Percentiles rank a stretch among this genome's conserved stretches.
Evolutionary conservation across 1,140 invertebrate genomes (phyloP).

Genomic region (Nautilus pompilius): DNA sequence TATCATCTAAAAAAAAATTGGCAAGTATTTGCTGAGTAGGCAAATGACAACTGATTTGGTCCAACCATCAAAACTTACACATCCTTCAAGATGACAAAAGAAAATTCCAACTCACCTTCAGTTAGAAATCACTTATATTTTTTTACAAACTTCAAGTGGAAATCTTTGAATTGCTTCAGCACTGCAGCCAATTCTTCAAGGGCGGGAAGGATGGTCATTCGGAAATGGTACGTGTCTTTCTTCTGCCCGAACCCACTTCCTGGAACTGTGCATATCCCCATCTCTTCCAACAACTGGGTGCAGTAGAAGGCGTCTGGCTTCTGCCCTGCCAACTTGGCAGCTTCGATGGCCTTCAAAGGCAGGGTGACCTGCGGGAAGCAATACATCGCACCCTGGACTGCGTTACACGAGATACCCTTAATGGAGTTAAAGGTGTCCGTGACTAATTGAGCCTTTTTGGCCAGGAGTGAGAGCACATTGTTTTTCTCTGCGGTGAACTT

Average conservation of each 20-base stretch:
- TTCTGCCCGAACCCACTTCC: slow-evolving; percentile 93
- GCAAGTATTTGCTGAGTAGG: too few species aligned
- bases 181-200: slow-evolving; percentile 78
- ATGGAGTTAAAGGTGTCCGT: slow-evolving; percentile 89
- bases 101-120: too few species aligned
- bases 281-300: slow-evolving; percentile 87
- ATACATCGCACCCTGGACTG: slow-evolving; percentile 96
- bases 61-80: too few species aligned
- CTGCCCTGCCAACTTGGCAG: slow-evolving; percentile 53
- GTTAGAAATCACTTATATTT: slow-evolving; percentile 64
- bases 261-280: slow-evolving; percentile 83
- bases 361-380: slow-evolving; percentile 71
- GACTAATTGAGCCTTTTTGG: slow-evolving; percentile 75
- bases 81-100: too few species aligned
- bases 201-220: slow-evolving; percentile 83
- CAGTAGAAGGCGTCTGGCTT: slow-evolving; percentile 92
- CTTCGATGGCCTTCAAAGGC: slow-evolving; percentile 56
- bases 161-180: slow-evolving; percentile 78
- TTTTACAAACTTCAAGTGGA: slow-evolving; percentile 83
- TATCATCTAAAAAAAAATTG: too few species aligned
- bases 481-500: slow-evolving; percentile 68
- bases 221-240: slow-evolving; percentile 63
- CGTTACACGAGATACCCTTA: slow-evolving; percentile 81
- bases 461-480: slow-evolving; percentile 74
- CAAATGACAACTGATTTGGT: too few species aligned